Conservation (phyloP, 2,113 vertebrate genomes). For the Halcyon malimbica region DNA sequence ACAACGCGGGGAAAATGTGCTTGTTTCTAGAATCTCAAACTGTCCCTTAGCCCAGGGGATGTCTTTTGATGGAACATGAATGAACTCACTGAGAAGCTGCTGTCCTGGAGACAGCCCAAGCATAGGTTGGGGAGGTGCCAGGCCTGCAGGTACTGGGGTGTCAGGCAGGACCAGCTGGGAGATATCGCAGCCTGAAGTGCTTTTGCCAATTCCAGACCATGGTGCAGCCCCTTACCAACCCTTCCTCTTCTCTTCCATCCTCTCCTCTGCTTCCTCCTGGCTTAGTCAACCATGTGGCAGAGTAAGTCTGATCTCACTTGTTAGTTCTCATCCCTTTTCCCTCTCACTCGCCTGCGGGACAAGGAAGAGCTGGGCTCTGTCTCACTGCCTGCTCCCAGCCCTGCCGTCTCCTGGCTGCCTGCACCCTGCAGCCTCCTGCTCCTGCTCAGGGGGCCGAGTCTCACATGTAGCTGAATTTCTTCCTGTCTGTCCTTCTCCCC, state of each 20-base stretch:
- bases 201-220: background rate
- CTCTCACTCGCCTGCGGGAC: background rate
- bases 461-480: background rate
- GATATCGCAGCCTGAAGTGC: background rate
- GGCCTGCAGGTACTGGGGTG: background rate
- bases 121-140: background rate
- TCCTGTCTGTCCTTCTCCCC: background rate
- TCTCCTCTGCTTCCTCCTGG: conserved; percentile 35
- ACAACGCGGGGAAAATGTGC: too few relatives aligned
- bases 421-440: background rate
- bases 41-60: background rate
- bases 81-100: background rate
- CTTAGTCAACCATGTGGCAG: background rate
- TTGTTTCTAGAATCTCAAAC: background rate
- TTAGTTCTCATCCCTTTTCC: background rate
- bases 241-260: conserved; percentile 6
- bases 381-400: background rate
- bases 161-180: fast-evolving
- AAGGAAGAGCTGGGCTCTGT: background rate
- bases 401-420: conserved; percentile 57
- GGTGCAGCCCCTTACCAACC: background rate
- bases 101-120: background rate
- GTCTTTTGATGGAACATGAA: background rate
- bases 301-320: conserved; percentile 53
- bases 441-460: background rate